Percentiles rank a stretch among this genome's conserved stretches.
Conservation (phyloP, 1,140 invertebrate genomes). For the Leptopilina boulardi region DNA sequence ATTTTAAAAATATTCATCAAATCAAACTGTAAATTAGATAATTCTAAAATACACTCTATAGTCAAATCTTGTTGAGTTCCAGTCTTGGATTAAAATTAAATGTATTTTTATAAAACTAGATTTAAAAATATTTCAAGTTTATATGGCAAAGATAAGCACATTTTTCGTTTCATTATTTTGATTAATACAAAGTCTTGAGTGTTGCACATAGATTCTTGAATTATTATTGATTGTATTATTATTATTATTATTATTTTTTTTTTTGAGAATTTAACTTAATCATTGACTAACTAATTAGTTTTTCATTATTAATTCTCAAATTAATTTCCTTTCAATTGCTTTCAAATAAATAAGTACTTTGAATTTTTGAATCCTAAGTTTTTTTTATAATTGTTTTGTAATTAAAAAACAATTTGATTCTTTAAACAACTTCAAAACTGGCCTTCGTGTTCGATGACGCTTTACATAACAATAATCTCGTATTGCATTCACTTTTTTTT, state of each 20-base stretch:
- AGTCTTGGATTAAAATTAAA: not conserved
- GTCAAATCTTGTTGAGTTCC: not conserved
- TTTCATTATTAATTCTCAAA: not conserved
- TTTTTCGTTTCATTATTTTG: not conserved
- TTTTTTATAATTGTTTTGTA: not conserved
- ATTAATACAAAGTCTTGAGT: not conserved
- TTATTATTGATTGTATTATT: not conserved
- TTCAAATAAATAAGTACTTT: slow-evolving; percentile 24
- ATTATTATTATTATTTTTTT: too few species aligned
- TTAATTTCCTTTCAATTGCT: not conserved
- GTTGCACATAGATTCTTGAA: not conserved
- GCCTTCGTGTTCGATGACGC: slow-evolving; percentile 9
- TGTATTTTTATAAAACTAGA: not conserved
- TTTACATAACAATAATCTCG: not conserved
- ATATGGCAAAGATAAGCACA: slow-evolving; percentile 21
- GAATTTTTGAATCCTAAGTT: not conserved
- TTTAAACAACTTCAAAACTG: slow-evolving; percentile 15
- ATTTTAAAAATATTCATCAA: too few species aligned
- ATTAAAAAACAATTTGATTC: not conserved
- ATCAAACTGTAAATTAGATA: not conserved
- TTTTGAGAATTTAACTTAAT: not conserved
- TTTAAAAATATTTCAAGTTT: not conserved
- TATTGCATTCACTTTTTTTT: not conserved
- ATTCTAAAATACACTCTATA: not conserved
- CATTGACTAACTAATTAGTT: not conserved